phyloP scores from a whole-genome alignment of 2,888 invertebrate genomes.

The Plagodis dolabraria region DNA sequence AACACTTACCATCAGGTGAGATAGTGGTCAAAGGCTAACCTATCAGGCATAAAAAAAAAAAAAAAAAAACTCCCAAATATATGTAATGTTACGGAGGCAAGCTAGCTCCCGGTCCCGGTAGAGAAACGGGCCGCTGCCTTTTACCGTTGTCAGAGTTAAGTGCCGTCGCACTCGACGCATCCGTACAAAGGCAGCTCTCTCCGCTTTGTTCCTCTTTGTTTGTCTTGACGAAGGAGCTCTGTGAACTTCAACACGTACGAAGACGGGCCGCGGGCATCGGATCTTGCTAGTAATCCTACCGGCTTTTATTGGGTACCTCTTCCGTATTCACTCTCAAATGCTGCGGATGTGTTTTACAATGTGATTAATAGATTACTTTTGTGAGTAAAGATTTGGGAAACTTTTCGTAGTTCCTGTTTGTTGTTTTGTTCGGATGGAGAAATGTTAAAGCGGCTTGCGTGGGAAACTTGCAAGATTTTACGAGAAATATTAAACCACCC shows the following conservation, averaged over 20 bases:
- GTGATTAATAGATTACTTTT: constrained; percentile 39
- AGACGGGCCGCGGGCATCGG: constrained; percentile 44
- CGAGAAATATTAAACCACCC: constrained; percentile 27
- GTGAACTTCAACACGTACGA: constrained; percentile 59
- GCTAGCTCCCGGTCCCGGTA: constrained; percentile 30
- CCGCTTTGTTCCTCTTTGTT: constrained; percentile 82
- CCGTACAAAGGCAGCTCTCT: constrained; percentile 79
- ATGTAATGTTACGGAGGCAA: too few species aligned
- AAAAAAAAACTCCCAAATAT: too few species aligned
- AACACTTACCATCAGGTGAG: too few species aligned
- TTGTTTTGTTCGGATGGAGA: background rate
- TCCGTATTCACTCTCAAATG: constrained; percentile 31
- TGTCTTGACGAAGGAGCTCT: constrained; percentile 66
- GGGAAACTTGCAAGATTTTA: constrained; percentile 27
- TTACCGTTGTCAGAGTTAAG: constrained; percentile 75
- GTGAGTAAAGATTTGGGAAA: constrained; percentile 2
- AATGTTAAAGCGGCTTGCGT: constrained; percentile 1
- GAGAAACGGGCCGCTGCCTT: constrained; percentile 46
- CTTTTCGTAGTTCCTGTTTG: background rate
- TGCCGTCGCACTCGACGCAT: constrained; percentile 70
- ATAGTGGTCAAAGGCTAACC: too few species aligned
- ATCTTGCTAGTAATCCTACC: constrained; percentile 48
- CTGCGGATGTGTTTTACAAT: constrained; percentile 20
- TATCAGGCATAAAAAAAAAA: too few species aligned
- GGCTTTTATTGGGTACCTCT: constrained; percentile 51